Evolutionary conservation across 2,888 invertebrate genomes (phyloP), one percentile per base, ranked within the genome.

Genomic region (Drosophila sordidula): DNA sequence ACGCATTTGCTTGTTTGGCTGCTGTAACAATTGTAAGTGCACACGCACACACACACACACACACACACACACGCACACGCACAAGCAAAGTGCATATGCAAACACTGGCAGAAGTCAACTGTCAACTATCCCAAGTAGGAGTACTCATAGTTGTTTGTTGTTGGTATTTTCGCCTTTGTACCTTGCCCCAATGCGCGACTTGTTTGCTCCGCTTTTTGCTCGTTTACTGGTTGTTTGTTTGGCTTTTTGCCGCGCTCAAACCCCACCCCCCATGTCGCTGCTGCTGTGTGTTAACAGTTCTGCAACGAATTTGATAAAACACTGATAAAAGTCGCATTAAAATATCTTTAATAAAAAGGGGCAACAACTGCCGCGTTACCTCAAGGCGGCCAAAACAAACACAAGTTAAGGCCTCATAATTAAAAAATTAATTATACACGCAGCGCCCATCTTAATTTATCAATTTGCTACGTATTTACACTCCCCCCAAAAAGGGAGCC

Each of bases 381-480:
- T 58, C 55, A 54, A 44, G 71, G 61, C 75, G 75, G 70, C 56
- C 70, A 85, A 72, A 78, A 50, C 68, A 87, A 82, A 82, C 81
- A 87, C 56, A 54, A 80, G 61, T 64, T 81, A 84, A 87, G 70
- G 68, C 87, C 72, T 42, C 62, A 72, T 87, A 82, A 82, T 87
- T 82, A 78, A 87, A 84, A 84, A 82, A 87, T 78, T 80, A 84
- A 82, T 84, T 84, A 78, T 70, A 78, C 63, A 75, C 62, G n/a
- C 44, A 59, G 73, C 58, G 63, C 56, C 49, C 75, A 59, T 64
- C 73, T 72, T 72, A 72, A 75, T 77, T 68, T 68, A 77, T 77
- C 72, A 75, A 75, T 77, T 75, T 77, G 41, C 78, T 45, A 59
- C 42, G 25, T 77, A 75, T 77, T 75, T 77, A 72, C 78, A 68